Base-by-base conservation (phyloP, 92 coral and sea anemone species). In the Siderastrea siderea region DNA sequence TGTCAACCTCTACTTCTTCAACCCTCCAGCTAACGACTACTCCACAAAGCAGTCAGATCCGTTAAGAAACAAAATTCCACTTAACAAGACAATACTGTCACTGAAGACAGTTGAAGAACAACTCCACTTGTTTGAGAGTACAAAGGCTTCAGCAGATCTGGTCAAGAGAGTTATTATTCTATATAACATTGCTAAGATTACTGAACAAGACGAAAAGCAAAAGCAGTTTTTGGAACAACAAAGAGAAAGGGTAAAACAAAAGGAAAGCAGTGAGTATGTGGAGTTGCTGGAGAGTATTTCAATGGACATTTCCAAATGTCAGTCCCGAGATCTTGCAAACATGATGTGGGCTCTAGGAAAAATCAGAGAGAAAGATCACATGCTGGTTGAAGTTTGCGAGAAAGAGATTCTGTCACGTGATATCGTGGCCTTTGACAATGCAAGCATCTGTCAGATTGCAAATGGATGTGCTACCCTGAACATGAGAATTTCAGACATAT, bases 391-490 rank as follows among this genome's bases (percentile, higher is more conserved):
- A 43, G 52, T 45, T 61, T 77, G 82, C 26, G 43, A 77, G 46
- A 77, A 77, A 60, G 59, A 60, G 69, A 46, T 77, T 47, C 54
- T 77, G 70, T 46, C 52, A 14, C 14, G 70, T 59, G 55, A 54
- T 47, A 16, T 55, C 44, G 12, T n/a, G 58, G 43, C 45, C 6
- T 77, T 77, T 45, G 38, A 46, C 44, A 44, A 77, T 60, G 51
- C 59, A 46, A 12, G 44, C 15, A 47, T 77, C 16, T 44, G 43
- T 60, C 82, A 60, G 70, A 77, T 77, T 46, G 10, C 58, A 11
- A 59, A 38, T 77, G 82, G 82, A 60, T 77, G 82, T 58, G 68
- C 82, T 43, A 59, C 13, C 68, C 70, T 77, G 5, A 47, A 62
- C 54, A 46, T 62, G 69, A 43, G 16, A 77, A 17, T 7, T 43